Evolutionary conservation across 1,140 invertebrate genomes (phyloP).

Genomic region (Scaptomyza hsui): DNA sequence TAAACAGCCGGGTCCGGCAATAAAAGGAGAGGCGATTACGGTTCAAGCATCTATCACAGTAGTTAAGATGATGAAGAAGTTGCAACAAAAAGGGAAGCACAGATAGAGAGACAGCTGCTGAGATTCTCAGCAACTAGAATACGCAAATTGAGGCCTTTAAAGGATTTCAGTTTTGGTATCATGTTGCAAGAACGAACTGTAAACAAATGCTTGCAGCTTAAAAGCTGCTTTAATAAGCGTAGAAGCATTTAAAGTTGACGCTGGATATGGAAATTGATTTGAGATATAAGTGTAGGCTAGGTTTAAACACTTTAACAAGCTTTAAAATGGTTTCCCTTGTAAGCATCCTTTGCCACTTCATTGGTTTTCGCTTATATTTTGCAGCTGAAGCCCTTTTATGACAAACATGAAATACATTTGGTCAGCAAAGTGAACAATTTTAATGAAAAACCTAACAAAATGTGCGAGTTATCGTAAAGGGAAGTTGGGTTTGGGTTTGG

Average conservation of each 20-base stretch:
- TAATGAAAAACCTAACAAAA: conserved; percentile 25
- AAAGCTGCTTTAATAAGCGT: too few species aligned
- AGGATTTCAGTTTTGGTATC: neutral
- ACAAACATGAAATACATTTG: conserved; percentile 55
- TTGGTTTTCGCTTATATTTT: neutral
- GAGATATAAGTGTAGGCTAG: too few species aligned
- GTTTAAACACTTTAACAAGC: too few species aligned
- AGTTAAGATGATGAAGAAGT: conserved; percentile 1
- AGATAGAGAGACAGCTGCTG: conserved; percentile 35
- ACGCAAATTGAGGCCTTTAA: conserved; percentile 5
- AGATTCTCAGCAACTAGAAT: conserved; percentile 10
- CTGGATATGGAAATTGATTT: too few species aligned
- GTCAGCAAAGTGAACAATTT: conserved; percentile 73
- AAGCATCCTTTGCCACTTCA: too few species aligned
- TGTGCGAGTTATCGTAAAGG: neutral
- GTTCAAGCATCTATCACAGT: conserved; percentile 10
- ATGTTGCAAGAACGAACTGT: neutral
- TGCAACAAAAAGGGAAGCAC: conserved; percentile 4
- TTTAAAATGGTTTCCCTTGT: too few species aligned
- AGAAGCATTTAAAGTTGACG: too few species aligned
- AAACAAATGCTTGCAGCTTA: neutral
- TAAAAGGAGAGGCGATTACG: conserved; percentile 67
- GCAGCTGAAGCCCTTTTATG: too few species aligned
- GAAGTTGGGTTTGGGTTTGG: neutral
- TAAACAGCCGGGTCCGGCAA: conserved; percentile 47